Evolutionary conservation across 64 coral and sea anemone genomes (phyloP).

Genomic region (Dendrophyllia cribrosa): DNA sequence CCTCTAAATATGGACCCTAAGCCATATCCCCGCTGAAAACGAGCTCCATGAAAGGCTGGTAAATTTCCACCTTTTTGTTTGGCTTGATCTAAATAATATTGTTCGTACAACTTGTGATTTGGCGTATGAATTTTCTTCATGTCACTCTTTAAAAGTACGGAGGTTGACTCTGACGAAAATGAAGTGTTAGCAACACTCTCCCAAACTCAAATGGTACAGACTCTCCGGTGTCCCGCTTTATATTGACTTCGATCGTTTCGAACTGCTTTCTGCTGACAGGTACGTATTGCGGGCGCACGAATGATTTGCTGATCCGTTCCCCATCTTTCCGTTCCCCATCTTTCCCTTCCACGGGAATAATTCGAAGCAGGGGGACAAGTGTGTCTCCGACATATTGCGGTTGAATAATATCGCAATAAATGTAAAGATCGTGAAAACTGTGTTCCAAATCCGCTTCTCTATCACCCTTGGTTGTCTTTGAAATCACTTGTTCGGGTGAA

Average conservation of each 20-base stretch:
- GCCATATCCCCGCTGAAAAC: neutral
- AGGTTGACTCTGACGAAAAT: conserved; percentile 24
- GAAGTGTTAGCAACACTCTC: conserved; percentile 31
- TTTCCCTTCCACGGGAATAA: neutral
- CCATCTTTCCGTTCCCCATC: neutral
- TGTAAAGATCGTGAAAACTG: too few relatives aligned
- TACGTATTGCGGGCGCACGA: neutral
- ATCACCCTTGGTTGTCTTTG: too few relatives aligned
- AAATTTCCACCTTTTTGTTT: neutral
- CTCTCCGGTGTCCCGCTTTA: conserved; percentile 35
- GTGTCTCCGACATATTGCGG: too few relatives aligned
- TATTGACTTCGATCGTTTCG: conserved; percentile 18
- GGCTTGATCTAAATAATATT: neutral
- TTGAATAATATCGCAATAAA: too few relatives aligned
- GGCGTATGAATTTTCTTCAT: neutral
- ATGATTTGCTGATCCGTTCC: neutral
- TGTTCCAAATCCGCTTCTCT: too few relatives aligned
- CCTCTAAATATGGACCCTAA: neutral
- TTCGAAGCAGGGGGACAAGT: neutral
- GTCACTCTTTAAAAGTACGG: neutral
- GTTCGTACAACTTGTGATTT: neutral
- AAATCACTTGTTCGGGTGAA: too few relatives aligned
- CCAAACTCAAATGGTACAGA: conserved; percentile 33
- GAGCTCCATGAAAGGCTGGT: neutral
- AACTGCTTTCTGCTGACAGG: neutral